phyloP scores from a whole-genome alignment of 2,113 vertebrate genomes.

The Tyrannus savana region DNA sequence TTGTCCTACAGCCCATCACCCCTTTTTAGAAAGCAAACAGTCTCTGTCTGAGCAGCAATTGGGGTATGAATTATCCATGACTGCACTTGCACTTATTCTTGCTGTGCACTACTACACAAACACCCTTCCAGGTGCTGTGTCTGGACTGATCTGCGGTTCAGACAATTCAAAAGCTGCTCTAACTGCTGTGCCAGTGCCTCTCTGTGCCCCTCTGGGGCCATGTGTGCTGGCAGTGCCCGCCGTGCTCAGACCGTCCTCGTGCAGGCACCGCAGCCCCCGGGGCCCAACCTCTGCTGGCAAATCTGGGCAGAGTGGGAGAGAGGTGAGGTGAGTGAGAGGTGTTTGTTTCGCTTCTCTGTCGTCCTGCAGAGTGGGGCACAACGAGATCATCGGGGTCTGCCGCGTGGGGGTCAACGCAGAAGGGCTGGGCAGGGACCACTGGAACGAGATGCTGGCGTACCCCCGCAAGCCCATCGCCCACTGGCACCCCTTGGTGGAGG shows the following conservation, averaged over 20 bases:
- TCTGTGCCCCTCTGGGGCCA: not conserved
- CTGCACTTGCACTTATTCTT: not conserved
- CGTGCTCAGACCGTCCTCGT: fast-evolving
- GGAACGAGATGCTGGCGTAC: slow-evolving; percentile 98
- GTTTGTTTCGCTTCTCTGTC: not conserved
- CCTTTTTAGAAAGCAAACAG: not conserved
- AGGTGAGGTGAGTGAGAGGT: not conserved
- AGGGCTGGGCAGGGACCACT: slow-evolving; percentile 95
- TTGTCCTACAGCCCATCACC: not conserved
- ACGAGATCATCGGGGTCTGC: slow-evolving; percentile 96
- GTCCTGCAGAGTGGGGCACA: slow-evolving; percentile 90
- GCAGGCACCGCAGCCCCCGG: fast-evolving
- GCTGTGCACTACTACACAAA: not conserved
- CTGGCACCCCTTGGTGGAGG: slow-evolving; percentile 95
- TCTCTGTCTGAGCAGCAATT: not conserved
- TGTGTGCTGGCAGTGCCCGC: fast-evolving
- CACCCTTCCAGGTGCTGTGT: not conserved
- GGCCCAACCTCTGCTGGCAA: fast-evolving
- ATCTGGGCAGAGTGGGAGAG: not conserved
- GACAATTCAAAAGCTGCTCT: fast-evolving
- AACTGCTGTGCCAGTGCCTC: not conserved
- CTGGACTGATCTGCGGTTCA: not conserved
- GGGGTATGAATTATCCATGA: not conserved
- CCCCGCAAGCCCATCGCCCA: slow-evolving; percentile 97
- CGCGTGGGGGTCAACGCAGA: slow-evolving; percentile 87